These are phyloP conservation scores for Heliothis subflexa DNA, from an alignment of 1,140 invertebrate genomes.

Conservation along the genomic window DNA sequence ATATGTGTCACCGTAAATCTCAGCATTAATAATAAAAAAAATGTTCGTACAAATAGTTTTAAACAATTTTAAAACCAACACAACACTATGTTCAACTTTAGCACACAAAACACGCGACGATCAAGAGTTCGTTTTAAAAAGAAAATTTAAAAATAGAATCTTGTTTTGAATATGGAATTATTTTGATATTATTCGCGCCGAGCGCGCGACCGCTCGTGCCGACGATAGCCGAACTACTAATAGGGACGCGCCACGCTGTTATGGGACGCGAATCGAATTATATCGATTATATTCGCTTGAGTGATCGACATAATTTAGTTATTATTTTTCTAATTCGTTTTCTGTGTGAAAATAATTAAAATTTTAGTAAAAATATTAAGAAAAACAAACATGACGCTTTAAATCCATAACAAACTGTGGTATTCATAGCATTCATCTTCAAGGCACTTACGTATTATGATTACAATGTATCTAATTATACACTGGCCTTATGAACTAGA, in stretches of 20 bases:
- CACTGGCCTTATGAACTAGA: slow-evolving; percentile 19
- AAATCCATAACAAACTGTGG: neutral
- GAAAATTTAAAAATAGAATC: neutral
- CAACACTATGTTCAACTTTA: neutral
- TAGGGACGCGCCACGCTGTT: slow-evolving; percentile 29
- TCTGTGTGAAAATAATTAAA: neutral
- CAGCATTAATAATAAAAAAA: slow-evolving; percentile 49
- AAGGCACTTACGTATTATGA: slow-evolving; percentile 24
- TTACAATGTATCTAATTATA: slow-evolving; percentile 22
- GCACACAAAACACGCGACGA: neutral
- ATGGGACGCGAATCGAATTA: slow-evolving; percentile 26
- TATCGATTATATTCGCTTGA: slow-evolving; percentile 20
- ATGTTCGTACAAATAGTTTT: slow-evolving; percentile 4
- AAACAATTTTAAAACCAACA: neutral
- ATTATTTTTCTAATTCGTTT: neutral
- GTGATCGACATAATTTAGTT: neutral
- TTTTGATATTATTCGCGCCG: slow-evolving; percentile 28
- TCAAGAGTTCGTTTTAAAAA: neutral
- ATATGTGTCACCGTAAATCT: slow-evolving; percentile 58
- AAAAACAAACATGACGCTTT: neutral
- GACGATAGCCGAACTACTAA: slow-evolving; percentile 44
- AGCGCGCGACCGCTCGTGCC: slow-evolving; percentile 48
- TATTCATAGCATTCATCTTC: neutral
- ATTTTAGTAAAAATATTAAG: neutral
- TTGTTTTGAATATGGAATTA: neutral